Base-by-base conservation (phyloP, 2,888 invertebrate species). In the Drosophila fungiperda region DNA sequence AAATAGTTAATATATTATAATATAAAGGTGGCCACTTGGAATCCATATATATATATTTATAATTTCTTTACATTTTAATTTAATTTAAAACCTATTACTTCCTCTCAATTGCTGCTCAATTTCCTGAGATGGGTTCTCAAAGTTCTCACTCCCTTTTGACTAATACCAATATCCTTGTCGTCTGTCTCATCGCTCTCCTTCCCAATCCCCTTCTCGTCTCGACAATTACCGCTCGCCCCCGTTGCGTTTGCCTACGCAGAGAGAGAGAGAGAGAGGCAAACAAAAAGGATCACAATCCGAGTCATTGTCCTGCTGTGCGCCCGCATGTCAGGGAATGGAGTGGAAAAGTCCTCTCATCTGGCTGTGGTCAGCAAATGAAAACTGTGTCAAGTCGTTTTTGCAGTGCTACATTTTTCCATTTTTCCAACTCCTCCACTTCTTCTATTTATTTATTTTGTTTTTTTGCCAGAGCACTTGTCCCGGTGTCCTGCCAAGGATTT, bases 171-270 rank as follows among this genome's bases (percentile, higher is more conserved):
- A 23, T 49, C 32, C 64, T 58, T 45, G 35, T 33, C 40, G 33
- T 40, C 40, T 35, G 62, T 54, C 59, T 53, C 57, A 36, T n/a
- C 23, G 26, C 33, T 36, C 63, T 38, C 8, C 6, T 7, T 55
- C n/a, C 26, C 38, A 12, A 54, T 42, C 36, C 40, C n/a, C 9
- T 40, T 36, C 60, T 57, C 23, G 64, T 40, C 71, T 67, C 68
- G 38, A 67, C 89, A 82, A 88, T 84, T 84, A 83, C 58, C 54
- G 50, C 32, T 45, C 68, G 84, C 90, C 87, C 84, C 84, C 84
- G 84, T 83, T 65, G 84, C 40, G 90, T 35, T 68, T 71, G 35
- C 54, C 57, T 3, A 2, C 38, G 11, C 55, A 60, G 33, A 20
- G 49, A 53, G 63, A 68, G 26, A 26, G 2, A 26, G 26, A 26